Conservation (phyloP, 2,113 vertebrate genomes). For the Collichthys lucidus region DNA sequence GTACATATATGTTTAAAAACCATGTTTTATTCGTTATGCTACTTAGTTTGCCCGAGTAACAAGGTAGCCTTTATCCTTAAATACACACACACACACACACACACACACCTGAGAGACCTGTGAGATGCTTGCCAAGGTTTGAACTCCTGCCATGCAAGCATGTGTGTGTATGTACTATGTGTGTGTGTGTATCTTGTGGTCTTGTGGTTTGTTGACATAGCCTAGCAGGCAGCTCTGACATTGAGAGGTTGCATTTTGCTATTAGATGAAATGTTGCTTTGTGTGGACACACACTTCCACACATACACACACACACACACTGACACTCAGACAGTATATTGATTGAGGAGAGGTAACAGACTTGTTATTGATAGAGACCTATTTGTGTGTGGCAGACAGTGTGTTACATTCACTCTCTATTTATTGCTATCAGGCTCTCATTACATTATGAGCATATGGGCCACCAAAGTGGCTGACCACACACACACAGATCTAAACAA, state of each 20-base stretch:
- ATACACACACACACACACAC: conserved; percentile 23
- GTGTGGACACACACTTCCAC: conserved; percentile 24
- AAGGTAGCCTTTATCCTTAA: conserved; percentile 68
- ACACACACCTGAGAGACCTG: no score
- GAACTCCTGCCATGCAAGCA: not conserved
- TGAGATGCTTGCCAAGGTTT: conserved; percentile 14
- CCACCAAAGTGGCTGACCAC: conserved; percentile 43
- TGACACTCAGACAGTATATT: conserved; percentile 46
- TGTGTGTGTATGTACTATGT: not conserved
- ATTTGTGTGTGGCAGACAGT: conserved; percentile 51
- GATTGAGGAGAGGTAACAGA: conserved; percentile 53
- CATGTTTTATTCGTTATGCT: conserved; percentile 42
- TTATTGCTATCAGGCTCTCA: conserved; percentile 13
- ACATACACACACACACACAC: not conserved
- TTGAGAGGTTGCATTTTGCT: conserved; percentile 66
- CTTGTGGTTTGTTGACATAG: conserved; percentile 72
- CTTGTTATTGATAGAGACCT: conserved; percentile 55
- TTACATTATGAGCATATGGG: conserved; percentile 25
- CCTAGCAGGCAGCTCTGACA: conserved; percentile 51
- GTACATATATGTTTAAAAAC: conserved; percentile 34
- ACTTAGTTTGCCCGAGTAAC: conserved; percentile 52
- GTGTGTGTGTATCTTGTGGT: conserved; percentile 60
- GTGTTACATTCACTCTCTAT: conserved; percentile 39
- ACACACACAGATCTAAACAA: conserved; percentile 1
- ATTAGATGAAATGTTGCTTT: conserved; percentile 72